Percentiles rank a stretch among this genome's conserved stretches.
Evolutionary conservation across 2,888 invertebrate species (phyloP).

Genomic region (Aricia artaxerxes): DNA sequence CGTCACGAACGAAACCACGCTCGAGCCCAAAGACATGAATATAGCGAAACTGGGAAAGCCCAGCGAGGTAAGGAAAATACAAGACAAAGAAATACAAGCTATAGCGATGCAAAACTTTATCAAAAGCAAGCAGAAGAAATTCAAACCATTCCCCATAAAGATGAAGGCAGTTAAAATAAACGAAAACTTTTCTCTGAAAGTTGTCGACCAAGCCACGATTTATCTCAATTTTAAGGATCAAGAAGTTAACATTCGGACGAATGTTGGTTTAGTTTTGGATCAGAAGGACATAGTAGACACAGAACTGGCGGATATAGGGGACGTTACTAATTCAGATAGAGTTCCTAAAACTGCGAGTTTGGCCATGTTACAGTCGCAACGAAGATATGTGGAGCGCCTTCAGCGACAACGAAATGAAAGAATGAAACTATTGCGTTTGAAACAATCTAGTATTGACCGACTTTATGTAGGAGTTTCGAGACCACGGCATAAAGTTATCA

Average conservation of each 20-base stretch:
- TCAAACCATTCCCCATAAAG: constrained; percentile 71
- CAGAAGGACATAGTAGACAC: constrained; percentile 76
- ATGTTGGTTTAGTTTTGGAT: constrained; percentile 74
- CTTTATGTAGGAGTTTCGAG: constrained; percentile 53
- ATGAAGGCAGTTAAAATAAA: constrained; percentile 75
- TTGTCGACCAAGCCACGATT: constrained; percentile 67
- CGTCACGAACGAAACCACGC: constrained; percentile 72
- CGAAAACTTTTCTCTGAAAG: constrained; percentile 65
- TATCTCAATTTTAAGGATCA: constrained; percentile 68
- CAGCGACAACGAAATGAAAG: constrained; percentile 55
- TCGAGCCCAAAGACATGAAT: constrained; percentile 63
- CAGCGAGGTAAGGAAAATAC: constrained; percentile 48
- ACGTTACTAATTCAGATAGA: constrained; percentile 46
- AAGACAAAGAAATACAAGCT: constrained; percentile 70
- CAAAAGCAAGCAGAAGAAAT: constrained; percentile 65
- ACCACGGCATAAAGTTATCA: constrained; percentile 40
- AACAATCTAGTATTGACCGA: constrained; percentile 52
- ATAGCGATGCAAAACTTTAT: constrained; percentile 72
- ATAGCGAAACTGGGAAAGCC: constrained; percentile 57
- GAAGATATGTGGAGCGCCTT: constrained; percentile 57
- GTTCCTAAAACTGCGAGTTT: constrained; percentile 61
- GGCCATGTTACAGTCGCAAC: constrained; percentile 58
- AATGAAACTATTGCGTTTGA: constrained; percentile 52
- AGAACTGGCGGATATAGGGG: constrained; percentile 49
- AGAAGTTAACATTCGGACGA: constrained; percentile 62